These are phyloP conservation scores for Brachionichthys hirsutus DNA, from an alignment of 2,113 vertebrate species.

Conservation along the genomic window DNA sequence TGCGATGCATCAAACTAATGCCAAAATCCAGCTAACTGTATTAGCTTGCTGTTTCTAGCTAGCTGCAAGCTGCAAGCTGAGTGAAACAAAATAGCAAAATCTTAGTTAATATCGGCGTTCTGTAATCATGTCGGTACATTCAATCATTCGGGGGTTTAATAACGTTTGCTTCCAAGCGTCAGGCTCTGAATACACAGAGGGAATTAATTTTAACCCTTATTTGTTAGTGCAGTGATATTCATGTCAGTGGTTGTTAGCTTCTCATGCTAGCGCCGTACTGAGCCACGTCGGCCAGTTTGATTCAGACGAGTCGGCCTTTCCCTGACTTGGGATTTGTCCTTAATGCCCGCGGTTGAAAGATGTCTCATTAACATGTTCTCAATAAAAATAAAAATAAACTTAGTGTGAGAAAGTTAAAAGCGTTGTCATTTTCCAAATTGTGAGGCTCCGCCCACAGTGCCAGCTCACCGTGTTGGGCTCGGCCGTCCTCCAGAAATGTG, in stretches of 20 bases:
- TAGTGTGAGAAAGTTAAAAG: not conserved
- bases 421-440: constrained; percentile 16
- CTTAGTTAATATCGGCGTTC: not conserved
- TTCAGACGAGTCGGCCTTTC: constrained; percentile 27
- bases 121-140: too few species aligned
- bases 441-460: constrained; percentile 78
- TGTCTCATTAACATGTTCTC: not conserved
- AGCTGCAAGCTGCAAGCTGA: constrained; percentile 14
- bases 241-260: constrained; percentile 32
- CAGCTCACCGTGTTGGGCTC: constrained; percentile 76
- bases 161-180: too few species aligned
- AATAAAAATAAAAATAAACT: too few species aligned
- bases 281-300: constrained; percentile 68
- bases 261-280: constrained; percentile 11
- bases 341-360: too few species aligned
- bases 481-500: constrained; percentile 38
- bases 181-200: accelerated
- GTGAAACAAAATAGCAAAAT: not conserved
- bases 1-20: constrained; percentile 9
- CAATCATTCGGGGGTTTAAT: too few species aligned
- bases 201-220: not conserved
- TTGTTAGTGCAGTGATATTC: not conserved
- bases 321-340: not conserved
- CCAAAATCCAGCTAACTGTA: not conserved
- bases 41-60: constrained; percentile 18